phyloP scores from a whole-genome alignment of 2,888 invertebrate species.

The Syrphus vitripennis region DNA sequence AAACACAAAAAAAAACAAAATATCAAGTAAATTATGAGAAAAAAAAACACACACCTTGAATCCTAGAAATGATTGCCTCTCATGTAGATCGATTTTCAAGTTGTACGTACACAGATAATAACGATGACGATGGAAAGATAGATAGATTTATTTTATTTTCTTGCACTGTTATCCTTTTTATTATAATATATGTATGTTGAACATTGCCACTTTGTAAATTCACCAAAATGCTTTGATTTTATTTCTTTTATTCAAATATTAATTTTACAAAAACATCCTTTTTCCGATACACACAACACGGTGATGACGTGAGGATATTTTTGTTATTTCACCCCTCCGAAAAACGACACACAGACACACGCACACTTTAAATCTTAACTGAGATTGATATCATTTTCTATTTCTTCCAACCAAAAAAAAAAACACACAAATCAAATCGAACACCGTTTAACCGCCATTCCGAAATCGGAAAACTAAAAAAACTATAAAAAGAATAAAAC shows the following conservation, averaged over 20 bases:
- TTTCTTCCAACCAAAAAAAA: not conserved
- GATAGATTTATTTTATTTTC: not conserved
- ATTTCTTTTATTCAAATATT: not conserved
- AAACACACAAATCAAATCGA: slow-evolving; percentile 5
- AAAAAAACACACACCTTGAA: slow-evolving; percentile 61
- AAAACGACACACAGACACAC: slow-evolving; percentile 27
- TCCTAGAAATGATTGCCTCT: slow-evolving; percentile 16
- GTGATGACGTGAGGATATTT: slow-evolving; percentile 4
- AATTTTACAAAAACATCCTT: slow-evolving; percentile 8
- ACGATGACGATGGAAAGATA: not conserved
- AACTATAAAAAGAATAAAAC: slow-evolving; percentile 49
- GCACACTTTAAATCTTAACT: slow-evolving; percentile 18
- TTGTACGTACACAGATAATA: no score
- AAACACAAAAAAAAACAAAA: not conserved
- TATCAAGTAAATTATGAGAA: slow-evolving; percentile 24
- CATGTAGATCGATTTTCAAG: slow-evolving; percentile 12
- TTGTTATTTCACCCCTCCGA: slow-evolving; percentile 3
- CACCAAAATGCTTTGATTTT: not conserved
- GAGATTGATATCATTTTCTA: slow-evolving; percentile 19
- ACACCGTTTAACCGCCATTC: slow-evolving; percentile 34
- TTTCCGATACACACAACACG: slow-evolving; percentile 15
- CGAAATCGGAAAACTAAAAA: slow-evolving; percentile 29
- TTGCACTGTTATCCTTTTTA: slow-evolving; percentile 45
- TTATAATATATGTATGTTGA: not conserved
- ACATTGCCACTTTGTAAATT: not conserved